Percentiles rank a stretch among this genome's conserved stretches.
Evolutionary conservation across 2,797 vertebrate genomes (phyloP).

Genomic region (Acanthiza pusilla): DNA sequence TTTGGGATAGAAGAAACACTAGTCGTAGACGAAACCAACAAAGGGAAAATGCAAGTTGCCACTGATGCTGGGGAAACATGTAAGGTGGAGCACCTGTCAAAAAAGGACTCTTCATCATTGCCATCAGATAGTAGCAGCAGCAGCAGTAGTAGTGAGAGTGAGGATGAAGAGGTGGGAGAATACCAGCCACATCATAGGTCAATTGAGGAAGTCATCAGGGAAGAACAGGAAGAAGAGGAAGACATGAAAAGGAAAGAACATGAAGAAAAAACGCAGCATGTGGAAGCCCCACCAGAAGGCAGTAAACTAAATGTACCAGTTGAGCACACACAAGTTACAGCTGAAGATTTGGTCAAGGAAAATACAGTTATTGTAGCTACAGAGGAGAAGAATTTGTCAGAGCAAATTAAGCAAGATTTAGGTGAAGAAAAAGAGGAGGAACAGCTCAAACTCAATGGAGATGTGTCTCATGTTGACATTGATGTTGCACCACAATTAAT

Average conservation of each 20-base stretch:
- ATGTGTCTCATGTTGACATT: slow-evolving; percentile 82
- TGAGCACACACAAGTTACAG: slow-evolving; percentile 70
- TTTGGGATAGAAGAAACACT: slow-evolving; percentile 90
- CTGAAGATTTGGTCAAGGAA: slow-evolving; percentile 37
- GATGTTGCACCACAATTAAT: slow-evolving; percentile 91
- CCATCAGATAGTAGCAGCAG: slow-evolving; percentile 83
- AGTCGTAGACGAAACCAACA: slow-evolving; percentile 85
- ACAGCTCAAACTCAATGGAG: slow-evolving; percentile 88
- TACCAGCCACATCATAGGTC: slow-evolving; percentile 84
- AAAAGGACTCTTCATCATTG: slow-evolving; percentile 75
- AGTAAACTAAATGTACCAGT: slow-evolving; percentile 52
- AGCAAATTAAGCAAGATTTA: slow-evolving; percentile 61
- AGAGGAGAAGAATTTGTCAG: slow-evolving; percentile 61
- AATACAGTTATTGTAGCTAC: slow-evolving; percentile 46
- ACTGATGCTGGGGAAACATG: slow-evolving; percentile 67
- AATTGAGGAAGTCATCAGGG: slow-evolving; percentile 80
- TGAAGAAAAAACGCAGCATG: slow-evolving; percentile 47
- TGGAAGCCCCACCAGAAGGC: slow-evolving; percentile 55
- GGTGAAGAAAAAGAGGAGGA: slow-evolving; percentile 70
- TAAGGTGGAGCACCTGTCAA: slow-evolving; percentile 71
- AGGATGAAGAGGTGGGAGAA: slow-evolving; percentile 87
- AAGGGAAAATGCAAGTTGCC: slow-evolving; percentile 77
- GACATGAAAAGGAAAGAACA: slow-evolving; percentile 36
- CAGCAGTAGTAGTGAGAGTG: slow-evolving; percentile 87
- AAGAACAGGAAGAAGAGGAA: slow-evolving; percentile 81